phyloP scores from a whole-genome alignment of 2,113 vertebrate species.

The Brachyhypopomus occidentalis region DNA sequence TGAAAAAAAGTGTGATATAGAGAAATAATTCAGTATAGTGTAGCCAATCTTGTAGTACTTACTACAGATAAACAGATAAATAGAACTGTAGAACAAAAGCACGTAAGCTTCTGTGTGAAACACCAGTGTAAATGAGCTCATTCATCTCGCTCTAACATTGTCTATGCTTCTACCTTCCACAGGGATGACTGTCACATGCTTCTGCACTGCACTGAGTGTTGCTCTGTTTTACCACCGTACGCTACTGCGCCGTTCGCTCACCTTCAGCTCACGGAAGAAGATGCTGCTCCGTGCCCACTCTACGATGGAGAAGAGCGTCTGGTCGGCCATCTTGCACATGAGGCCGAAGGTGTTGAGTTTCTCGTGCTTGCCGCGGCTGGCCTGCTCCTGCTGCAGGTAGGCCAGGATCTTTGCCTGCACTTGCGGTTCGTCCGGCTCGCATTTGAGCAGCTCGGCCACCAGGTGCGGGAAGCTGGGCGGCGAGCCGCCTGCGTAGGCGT shows the following conservation, averaged over 20 bases:
- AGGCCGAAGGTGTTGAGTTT: conserved; percentile 97
- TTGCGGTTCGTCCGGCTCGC: conserved; percentile 94
- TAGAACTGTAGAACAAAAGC: background rate
- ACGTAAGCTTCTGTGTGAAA: background rate
- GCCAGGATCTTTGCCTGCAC: conserved; percentile 94
- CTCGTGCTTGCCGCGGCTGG: conserved; percentile 89
- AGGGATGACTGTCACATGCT: too few relatives aligned
- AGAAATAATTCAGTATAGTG: background rate
- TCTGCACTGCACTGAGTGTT: too few relatives aligned
- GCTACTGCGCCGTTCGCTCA: conserved; percentile 64
- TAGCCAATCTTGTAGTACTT: background rate
- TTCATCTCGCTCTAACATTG: background rate
- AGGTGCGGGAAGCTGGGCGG: conserved; percentile 93
- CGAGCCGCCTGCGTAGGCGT: conserved; percentile 88
- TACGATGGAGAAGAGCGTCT: conserved; percentile 98
- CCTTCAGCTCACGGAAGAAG: conserved; percentile 99
- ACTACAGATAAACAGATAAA: background rate
- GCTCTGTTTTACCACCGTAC: too few relatives aligned
- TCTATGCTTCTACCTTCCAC: too few relatives aligned
- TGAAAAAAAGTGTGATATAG: conserved; percentile 7
- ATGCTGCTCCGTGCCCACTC: conserved; percentile 98
- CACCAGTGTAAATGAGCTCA: background rate
- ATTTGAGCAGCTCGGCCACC: conserved; percentile 96
- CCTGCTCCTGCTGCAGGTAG: conserved; percentile 96
- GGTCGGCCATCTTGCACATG: conserved; percentile 99